A percentile compares a stretch with the other conserved stretches of the same genome.
phyloP scores from a whole-genome alignment of 2,888 invertebrate species.

The Willowsia nigromaculata region DNA sequence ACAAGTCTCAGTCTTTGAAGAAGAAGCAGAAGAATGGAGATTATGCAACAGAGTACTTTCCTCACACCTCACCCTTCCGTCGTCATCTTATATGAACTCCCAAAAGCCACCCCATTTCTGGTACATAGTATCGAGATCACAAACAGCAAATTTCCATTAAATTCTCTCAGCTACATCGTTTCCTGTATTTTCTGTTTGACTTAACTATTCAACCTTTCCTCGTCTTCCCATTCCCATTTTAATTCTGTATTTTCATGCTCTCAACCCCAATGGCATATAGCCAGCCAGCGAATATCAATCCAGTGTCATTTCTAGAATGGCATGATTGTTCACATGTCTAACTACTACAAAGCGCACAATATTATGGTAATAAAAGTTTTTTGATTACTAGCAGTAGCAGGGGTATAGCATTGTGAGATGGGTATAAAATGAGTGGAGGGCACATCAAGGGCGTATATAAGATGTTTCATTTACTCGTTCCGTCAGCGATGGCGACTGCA shows the following conservation, averaged over 20 bases:
- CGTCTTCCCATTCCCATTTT: background rate
- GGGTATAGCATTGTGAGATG: background rate
- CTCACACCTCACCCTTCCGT: no score
- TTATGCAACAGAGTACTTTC: no score
- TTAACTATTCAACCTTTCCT: background rate
- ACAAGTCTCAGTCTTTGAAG: no score
- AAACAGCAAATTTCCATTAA: background rate
- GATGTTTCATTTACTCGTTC: background rate
- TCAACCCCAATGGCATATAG: background rate
- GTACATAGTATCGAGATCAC: background rate
- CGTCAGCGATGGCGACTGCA: slow-evolving; percentile 66
- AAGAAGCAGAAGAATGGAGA: no score
- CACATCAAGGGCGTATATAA: background rate
- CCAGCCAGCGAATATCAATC: slow-evolving; percentile 25
- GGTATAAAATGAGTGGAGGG: slow-evolving; percentile 1
- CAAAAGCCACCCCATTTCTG: slow-evolving; percentile 3
- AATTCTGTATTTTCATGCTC: background rate
- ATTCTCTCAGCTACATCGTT: background rate
- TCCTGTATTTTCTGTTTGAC: background rate
- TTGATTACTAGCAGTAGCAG: slow-evolving; percentile 34
- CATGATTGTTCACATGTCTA: background rate
- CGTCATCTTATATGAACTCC: background rate
- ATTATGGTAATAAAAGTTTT: slow-evolving; percentile 59
- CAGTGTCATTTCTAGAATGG: background rate
- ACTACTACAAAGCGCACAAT: background rate